These are phyloP conservation scores for Nixonia krombeini DNA, from an alignment of 1,140 invertebrate genomes.

Conservation along the genomic window DNA sequence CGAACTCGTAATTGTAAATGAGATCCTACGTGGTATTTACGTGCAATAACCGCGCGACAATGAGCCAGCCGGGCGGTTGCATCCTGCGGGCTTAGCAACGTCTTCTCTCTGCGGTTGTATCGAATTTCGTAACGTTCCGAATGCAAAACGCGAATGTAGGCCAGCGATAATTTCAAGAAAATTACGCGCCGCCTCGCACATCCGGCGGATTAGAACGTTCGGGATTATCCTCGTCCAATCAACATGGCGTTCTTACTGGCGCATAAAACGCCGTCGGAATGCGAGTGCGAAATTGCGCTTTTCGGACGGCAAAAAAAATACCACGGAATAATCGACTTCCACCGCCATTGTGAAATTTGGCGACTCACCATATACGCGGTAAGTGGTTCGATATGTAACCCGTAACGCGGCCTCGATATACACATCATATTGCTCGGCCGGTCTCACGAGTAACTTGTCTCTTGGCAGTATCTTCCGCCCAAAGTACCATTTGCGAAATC, in stretches of 20 bases:
- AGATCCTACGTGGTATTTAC: conserved; percentile 22
- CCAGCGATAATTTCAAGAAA: conserved; percentile 11
- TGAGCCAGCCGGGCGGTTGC: conserved; percentile 1
- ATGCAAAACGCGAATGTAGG: conserved; percentile 22
- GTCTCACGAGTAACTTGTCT: too few relatives aligned
- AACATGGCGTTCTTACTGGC: conserved; percentile 1
- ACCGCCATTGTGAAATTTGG: conserved; percentile 21
- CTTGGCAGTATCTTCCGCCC: too few relatives aligned
- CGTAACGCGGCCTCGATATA: conserved; percentile 17
- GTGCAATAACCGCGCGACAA: conserved; percentile 8
- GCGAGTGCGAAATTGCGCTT: too few relatives aligned
- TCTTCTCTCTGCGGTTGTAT: conserved; percentile 14
- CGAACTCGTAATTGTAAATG: conserved; percentile 25
- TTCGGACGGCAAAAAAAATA: conserved; percentile 7
- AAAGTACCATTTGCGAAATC: too few relatives aligned
- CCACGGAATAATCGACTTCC: too few relatives aligned
- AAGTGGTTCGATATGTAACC: conserved; percentile 2
- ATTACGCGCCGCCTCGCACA: conserved; percentile 8
- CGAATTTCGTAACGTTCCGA: conserved; percentile 11
- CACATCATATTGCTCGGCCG: not conserved
- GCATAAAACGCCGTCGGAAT: too few relatives aligned
- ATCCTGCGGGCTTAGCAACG: not conserved
- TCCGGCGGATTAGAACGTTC: too few relatives aligned
- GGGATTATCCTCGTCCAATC: conserved; percentile 5
- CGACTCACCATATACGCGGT: conserved; percentile 14